phyloP scores from a whole-genome alignment of 2,888 invertebrate genomes.

The Nephrotoma flavescens region DNA sequence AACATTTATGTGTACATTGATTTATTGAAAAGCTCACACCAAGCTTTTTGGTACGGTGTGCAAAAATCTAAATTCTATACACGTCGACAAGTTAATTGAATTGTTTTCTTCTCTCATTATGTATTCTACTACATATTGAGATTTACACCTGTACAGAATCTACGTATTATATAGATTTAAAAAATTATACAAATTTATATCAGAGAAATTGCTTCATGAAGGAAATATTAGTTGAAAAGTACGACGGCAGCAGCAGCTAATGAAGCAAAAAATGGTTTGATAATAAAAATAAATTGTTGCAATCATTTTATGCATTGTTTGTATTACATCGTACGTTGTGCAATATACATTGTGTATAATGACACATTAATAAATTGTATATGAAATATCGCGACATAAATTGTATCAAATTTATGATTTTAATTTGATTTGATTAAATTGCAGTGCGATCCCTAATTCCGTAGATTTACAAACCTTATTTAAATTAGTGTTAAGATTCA shows the following conservation, averaged over 20 bases:
- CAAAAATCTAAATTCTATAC: background rate
- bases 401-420: no score
- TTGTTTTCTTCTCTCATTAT: background rate
- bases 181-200: background rate
- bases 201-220: background rate
- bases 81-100: background rate
- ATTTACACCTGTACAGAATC: background rate
- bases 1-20: background rate
- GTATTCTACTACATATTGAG: background rate
- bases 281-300: background rate
- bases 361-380: no score
- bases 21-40: background rate
- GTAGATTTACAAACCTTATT: no score
- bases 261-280: background rate
- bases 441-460: no score
- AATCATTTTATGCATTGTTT: background rate
- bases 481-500: no score
- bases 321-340: no score
- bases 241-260: background rate
- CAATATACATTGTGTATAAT: no score
- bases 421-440: no score
- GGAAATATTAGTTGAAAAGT: background rate
- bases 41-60: background rate
- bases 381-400: no score
- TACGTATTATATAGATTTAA: background rate